These are phyloP conservation scores for Amyelois transitella DNA, from an alignment of 1,140 invertebrate species.

Conservation along the genomic window DNA sequence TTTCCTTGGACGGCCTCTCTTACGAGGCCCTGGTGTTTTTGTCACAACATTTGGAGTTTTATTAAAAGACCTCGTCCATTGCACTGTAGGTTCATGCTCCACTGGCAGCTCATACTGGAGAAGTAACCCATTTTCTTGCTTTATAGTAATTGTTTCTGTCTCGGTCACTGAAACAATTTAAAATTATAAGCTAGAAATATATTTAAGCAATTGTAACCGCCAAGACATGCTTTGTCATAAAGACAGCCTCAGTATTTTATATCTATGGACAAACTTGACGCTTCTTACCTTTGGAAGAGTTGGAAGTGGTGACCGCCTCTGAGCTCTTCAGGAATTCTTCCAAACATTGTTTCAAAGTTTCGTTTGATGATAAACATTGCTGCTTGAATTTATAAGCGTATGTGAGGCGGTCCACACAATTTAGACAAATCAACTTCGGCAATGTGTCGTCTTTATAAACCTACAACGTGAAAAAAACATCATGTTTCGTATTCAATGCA, in stretches of 20 bases:
- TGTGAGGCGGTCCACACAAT: conserved; percentile 68
- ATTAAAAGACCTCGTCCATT: conserved; percentile 46
- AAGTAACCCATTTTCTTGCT: conserved; percentile 68
- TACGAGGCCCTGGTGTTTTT: conserved; percentile 50
- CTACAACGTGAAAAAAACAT: conserved; percentile 43
- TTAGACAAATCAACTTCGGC: conserved; percentile 69
- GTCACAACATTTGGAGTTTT: conserved; percentile 51
- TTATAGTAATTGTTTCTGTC: conserved; percentile 68
- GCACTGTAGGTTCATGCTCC: conserved; percentile 56
- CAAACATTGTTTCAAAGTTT: conserved; percentile 68
- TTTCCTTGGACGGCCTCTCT: conserved; percentile 64
- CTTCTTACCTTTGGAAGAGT: conserved; percentile 25
- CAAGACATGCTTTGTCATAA: too few species aligned
- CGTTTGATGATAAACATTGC: conserved; percentile 66
- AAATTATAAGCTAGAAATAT: too few species aligned
- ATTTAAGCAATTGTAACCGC: too few species aligned
- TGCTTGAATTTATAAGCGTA: conserved; percentile 71
- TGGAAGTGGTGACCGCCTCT: conserved; percentile 30
- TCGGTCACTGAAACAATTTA: conserved; percentile 29
- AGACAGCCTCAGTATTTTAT: too few species aligned
- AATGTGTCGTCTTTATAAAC: conserved; percentile 64
- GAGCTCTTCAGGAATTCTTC: conserved; percentile 62
- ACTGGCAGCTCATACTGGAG: conserved; percentile 69
- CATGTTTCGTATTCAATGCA: too few species aligned
- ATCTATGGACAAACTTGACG: neutral